phyloP scores from a whole-genome alignment of 2,888 invertebrate genomes.

The Scaeva pyrastri region DNA sequence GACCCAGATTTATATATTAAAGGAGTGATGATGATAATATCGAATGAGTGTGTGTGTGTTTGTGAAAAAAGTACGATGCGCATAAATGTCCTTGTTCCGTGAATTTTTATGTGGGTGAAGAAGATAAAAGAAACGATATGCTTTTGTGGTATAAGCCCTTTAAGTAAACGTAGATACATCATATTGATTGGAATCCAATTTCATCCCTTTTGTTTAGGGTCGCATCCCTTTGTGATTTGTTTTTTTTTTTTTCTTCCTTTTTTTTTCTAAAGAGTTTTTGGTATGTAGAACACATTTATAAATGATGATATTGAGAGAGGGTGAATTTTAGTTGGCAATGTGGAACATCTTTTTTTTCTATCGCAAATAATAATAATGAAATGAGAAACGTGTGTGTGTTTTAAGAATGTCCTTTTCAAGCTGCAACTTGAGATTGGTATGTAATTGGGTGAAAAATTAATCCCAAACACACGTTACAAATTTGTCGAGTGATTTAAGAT shows the following conservation, averaged over 20 bases:
- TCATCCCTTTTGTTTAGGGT: conserved; percentile 60
- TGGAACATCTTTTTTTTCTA: conserved; percentile 33
- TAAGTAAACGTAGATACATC: conserved; percentile 1
- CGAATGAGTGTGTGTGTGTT: neutral
- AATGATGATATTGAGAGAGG: conserved; percentile 31
- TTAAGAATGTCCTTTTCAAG: conserved; percentile 59
- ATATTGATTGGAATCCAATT: conserved; percentile 63
- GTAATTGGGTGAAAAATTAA: conserved; percentile 70
- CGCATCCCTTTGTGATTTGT: conserved; percentile 52
- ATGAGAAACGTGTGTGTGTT: conserved; percentile 71
- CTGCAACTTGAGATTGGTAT: conserved; percentile 63
- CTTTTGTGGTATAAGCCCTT: conserved; percentile 51
- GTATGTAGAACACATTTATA: conserved; percentile 20
- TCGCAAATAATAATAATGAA: conserved; percentile 20
- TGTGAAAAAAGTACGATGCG: neutral
- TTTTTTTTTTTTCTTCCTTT: neutral
- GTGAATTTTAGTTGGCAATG: conserved; percentile 38
- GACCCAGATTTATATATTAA: conserved; percentile 31
- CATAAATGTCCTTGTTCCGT: conserved; percentile 42
- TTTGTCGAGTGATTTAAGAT: conserved; percentile 66
- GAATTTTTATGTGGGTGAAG: conserved; percentile 64
- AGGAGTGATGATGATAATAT: conserved; percentile 15
- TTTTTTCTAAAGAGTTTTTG: neutral
- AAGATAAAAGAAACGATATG: conserved; percentile 36
- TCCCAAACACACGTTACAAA: conserved; percentile 69